Conservation (phyloP, 1,140 invertebrate species). For the Panulirus ornatus region DNA sequence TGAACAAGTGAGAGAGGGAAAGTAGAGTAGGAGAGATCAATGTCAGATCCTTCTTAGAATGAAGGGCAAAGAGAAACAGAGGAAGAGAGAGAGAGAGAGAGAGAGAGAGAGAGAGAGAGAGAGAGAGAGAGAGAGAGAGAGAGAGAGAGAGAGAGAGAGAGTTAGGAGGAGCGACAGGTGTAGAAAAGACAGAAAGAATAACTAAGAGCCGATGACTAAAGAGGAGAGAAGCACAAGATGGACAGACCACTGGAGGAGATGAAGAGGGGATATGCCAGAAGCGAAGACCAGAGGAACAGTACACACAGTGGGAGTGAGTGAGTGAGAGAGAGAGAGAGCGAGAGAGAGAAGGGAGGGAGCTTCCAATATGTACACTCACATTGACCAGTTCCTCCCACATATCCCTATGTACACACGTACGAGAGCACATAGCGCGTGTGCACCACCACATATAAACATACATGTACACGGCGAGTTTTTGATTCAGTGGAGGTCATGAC, state of each 20-base stretch:
- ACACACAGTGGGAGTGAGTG: no score
- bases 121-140: slow-evolving; percentile 25
- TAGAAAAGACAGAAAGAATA: neutral
- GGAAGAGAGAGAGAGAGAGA: no score
- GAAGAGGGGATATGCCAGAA: no score
- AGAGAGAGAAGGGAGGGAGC: no score
- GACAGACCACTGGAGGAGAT: neutral
- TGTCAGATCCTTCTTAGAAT: neutral
- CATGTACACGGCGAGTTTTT: slow-evolving; percentile 63
- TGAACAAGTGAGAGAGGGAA: neutral
- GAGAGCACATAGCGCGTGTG: no score
- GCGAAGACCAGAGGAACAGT: no score
- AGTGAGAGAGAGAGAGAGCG: no score
- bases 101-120: slow-evolving; percentile 29
- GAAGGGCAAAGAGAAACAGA: neutral
- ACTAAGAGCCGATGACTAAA: neutral
- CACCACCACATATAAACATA: slow-evolving; percentile 30
- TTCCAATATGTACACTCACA: no score
- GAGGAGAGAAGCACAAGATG: neutral
- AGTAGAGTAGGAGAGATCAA: neutral
- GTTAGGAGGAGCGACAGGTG: no score
- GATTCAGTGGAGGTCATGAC: slow-evolving; percentile 70
- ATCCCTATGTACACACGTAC: slow-evolving; percentile 5
- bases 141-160: neutral
- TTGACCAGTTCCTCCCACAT: slow-evolving; percentile 6